Percentiles rank a stretch among this genome's conserved stretches.
Conservation (phyloP, 2,797 vertebrate species). For the Anniella stebbinsi region DNA sequence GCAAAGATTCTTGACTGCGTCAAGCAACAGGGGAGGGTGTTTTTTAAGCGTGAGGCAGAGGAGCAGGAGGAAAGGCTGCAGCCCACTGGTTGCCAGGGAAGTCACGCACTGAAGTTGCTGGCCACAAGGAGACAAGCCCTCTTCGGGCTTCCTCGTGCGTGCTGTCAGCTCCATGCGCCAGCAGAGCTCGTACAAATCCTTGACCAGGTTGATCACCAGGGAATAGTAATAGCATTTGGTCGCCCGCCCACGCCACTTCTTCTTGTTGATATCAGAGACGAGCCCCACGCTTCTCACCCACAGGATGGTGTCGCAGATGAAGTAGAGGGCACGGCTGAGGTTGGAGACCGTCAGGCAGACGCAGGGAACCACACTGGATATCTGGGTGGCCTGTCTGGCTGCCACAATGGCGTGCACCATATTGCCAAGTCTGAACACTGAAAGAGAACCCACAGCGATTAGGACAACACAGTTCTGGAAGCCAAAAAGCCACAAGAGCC, state of each 20-base stretch:
- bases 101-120: conserved; percentile 61
- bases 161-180: conserved; percentile 81
- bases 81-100: conserved; percentile 72
- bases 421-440: conserved; percentile 95
- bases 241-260: conserved; percentile 86
- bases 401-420: conserved; percentile 87
- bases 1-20: conserved; percentile 90
- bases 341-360: conserved; percentile 88
- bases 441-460: conserved; percentile 71
- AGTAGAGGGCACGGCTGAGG: conserved; percentile 89
- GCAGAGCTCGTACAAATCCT: conserved; percentile 86
- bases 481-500: too few relatives aligned
- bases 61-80: conserved; percentile 82
- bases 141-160: conserved; percentile 65
- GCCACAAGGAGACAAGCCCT: conserved; percentile 62
- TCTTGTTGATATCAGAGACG: conserved; percentile 77
- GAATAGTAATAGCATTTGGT: conserved; percentile 88
- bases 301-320: conserved; percentile 89
- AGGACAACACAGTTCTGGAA: neutral
- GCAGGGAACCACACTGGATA: conserved; percentile 85
- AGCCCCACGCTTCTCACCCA: conserved; percentile 88
- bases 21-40: conserved; percentile 87
- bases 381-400: conserved; percentile 80
- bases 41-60: conserved; percentile 82
- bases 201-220: conserved; percentile 84